Percentiles rank a stretch among this genome's conserved stretches.
phyloP scores from a whole-genome alignment of 2,888 invertebrate species.

The Sphaeridia pumilis region DNA sequence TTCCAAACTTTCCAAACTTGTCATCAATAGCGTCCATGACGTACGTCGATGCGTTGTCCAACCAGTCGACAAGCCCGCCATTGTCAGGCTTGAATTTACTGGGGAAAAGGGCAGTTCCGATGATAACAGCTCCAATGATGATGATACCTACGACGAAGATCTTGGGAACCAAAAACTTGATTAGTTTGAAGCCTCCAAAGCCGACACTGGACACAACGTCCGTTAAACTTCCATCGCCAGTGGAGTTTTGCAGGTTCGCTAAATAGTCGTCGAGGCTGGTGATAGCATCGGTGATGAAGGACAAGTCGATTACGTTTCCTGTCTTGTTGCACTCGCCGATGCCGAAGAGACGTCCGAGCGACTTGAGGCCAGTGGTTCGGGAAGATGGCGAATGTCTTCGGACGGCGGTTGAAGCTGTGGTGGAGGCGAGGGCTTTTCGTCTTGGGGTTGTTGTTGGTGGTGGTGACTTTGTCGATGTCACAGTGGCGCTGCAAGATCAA shows the following conservation, averaged over 20 bases:
- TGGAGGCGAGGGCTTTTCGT: background rate
- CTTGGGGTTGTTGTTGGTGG: background rate
- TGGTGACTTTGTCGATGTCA: background rate
- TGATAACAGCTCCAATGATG: background rate
- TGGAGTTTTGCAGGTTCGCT: background rate
- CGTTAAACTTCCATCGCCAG: background rate
- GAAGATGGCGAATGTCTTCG: too few relatives aligned
- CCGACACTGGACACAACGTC: background rate
- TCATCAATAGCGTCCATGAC: slow-evolving; percentile 2
- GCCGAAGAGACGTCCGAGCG: background rate
- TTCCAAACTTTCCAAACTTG: background rate
- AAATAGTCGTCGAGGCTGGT: background rate
- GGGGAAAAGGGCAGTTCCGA: background rate
- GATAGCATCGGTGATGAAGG: background rate
- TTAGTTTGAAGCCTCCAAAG: background rate
- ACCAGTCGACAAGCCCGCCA: background rate
- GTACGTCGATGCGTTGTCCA: slow-evolving; percentile 4
- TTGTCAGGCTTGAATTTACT: background rate
- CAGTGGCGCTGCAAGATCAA: background rate
- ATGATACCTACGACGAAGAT: slow-evolving; percentile 7
- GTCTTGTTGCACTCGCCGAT: background rate
- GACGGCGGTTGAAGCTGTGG: background rate
- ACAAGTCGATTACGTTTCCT: background rate
- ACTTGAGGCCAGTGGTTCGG: too few relatives aligned
- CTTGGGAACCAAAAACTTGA: background rate